These are phyloP conservation scores for Urechis unicinctus DNA, from an alignment of 2,888 invertebrate genomes.

Conservation along the genomic window DNA sequence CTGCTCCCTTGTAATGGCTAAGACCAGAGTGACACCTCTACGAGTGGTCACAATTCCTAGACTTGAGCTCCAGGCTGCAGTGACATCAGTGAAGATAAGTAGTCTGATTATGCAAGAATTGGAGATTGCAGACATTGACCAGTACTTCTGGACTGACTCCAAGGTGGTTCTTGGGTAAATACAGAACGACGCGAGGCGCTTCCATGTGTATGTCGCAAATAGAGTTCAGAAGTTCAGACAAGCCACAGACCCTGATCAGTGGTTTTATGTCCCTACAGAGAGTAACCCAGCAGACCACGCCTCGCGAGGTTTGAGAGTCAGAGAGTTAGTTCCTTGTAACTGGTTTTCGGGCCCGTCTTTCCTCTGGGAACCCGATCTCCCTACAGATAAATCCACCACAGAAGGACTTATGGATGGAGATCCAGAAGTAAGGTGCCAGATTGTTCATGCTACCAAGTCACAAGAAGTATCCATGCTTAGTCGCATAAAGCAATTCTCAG, in stretches of 20 bases:
- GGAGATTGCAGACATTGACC: neutral
- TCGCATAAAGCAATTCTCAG: conserved; percentile 7
- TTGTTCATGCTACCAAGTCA: neutral
- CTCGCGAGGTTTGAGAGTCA: conserved; percentile 15
- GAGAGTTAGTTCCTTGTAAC: too few species aligned
- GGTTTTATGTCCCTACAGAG: conserved; percentile 17
- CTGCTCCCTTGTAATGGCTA: conserved; percentile 3
- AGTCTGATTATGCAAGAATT: conserved; percentile 14
- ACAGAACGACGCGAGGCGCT: conserved; percentile 19
- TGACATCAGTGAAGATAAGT: conserved; percentile 14
- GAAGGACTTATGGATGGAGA: too few species aligned
- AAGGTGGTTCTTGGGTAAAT: conserved; percentile 22
- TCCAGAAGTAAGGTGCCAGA: conserved; percentile 11
- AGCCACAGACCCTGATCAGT: conserved; percentile 15
- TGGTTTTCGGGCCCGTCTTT: conserved; percentile 16
- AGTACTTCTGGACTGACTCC: too few species aligned
- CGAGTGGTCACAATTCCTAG: conserved; percentile 4
- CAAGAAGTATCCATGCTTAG: neutral
- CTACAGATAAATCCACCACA: neutral
- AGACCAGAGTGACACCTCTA: conserved; percentile 6
- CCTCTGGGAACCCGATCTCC: neutral
- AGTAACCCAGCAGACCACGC: conserved; percentile 23
- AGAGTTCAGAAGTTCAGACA: conserved; percentile 20
- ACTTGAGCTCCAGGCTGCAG: conserved; percentile 8
- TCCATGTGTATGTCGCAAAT: conserved; percentile 25